phyloP scores from a whole-genome alignment of 2,797 vertebrate genomes.

The Trachops cirrhosus region DNA sequence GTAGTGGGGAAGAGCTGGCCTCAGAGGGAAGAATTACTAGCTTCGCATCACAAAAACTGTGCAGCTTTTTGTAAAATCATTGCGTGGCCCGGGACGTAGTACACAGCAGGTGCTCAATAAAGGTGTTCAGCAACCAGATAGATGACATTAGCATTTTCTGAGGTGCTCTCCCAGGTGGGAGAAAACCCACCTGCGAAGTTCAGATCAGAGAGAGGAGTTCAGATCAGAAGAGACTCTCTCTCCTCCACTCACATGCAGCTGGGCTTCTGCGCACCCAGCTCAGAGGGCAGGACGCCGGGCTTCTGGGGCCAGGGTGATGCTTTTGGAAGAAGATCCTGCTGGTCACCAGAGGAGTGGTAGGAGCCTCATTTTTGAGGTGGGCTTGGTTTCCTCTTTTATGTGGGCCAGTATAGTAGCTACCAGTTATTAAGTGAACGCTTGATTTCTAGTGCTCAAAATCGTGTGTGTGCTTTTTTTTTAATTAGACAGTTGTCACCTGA shows the following conservation, averaged over 20 bases:
- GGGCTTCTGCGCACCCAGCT: neutral
- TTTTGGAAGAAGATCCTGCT: neutral
- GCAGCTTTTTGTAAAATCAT: neutral
- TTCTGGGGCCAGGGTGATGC: neutral
- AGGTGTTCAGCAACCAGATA: neutral
- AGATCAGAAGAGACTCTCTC: neutral
- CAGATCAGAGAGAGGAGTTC: neutral
- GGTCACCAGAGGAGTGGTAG: neutral
- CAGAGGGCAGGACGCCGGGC: neutral
- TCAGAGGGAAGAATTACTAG: neutral
- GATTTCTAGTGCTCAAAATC: neutral
- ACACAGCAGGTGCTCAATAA: neutral
- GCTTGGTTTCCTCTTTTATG: neutral
- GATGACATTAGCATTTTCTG: neutral
- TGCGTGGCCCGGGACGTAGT: neutral
- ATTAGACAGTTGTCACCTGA: neutral
- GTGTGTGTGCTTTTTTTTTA: neutral
- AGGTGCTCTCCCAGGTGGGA: neutral
- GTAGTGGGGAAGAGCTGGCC: neutral
- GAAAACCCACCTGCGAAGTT: neutral
- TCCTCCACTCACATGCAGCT: neutral
- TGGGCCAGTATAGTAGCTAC: neutral
- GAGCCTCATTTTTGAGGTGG: neutral
- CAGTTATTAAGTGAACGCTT: neutral
- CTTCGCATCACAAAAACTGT: neutral